A percentile compares a stretch with the other conserved stretches of the same genome.
Evolutionary conservation across 2,888 invertebrate genomes (phyloP).

Genomic region (Hyalella azteca): DNA sequence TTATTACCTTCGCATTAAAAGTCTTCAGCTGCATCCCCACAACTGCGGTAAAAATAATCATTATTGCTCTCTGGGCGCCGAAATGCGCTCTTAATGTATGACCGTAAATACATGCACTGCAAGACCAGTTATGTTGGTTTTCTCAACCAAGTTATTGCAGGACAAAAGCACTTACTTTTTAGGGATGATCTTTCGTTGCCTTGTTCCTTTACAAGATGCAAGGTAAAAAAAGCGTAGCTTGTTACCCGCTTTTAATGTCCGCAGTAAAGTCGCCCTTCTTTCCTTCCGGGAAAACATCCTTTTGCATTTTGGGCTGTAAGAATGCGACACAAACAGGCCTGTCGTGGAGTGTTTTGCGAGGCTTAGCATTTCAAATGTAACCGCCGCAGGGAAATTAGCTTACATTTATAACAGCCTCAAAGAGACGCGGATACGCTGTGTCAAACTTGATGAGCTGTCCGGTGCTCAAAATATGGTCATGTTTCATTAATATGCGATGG

Average conservation of each 20-base stretch:
- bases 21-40: neutral
- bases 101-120: slow-evolving; percentile 3
- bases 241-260: slow-evolving; percentile 24
- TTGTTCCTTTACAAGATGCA: slow-evolving; percentile 20
- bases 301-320: slow-evolving; percentile 12
- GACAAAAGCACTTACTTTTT: slow-evolving; percentile 13
- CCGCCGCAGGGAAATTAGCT: neutral
- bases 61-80: neutral
- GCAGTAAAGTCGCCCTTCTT: neutral
- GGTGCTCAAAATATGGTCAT: no score
- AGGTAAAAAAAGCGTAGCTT: slow-evolving; percentile 31
- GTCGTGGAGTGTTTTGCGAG: neutral
- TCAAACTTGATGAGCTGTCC: no score
- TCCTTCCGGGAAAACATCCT: slow-evolving; percentile 20
- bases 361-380: slow-evolving; percentile 22
- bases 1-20: neutral
- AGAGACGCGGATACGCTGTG: no score
- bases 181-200: slow-evolving; percentile 11
- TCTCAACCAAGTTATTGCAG: neutral
- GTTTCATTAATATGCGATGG: no score
- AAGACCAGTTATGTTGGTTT: neutral
- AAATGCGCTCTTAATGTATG: neutral
- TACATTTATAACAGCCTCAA: neutral
- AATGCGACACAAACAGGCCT: slow-evolving; percentile 3
- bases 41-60: neutral